Base-by-base conservation (phyloP, 2,113 vertebrate genomes). In the Rutilus rutilus region DNA sequence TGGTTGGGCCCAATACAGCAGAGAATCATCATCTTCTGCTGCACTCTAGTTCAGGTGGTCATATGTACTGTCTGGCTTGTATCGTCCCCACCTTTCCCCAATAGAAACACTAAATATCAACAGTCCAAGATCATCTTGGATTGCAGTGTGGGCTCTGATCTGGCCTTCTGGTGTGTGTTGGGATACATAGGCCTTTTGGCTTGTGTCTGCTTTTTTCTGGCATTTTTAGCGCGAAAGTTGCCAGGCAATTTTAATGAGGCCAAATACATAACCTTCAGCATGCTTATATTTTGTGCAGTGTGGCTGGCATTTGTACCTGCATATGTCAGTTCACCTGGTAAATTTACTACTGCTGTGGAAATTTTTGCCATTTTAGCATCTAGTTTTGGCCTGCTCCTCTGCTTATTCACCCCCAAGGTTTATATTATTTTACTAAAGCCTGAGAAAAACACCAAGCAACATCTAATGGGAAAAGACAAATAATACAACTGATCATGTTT, bases 181-280 rank as follows among this genome's bases (percentile, higher is more conserved):
- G 87, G 91, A 45, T 91, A 90, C 79, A 90, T 90, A 30, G 89
- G 91, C 0, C 57, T 91, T 14, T 65, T 90, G 57, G 88, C 90
- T 17, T 65, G 25, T 42, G 39, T 90, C 52, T 90, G 91, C 30
- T 91, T 91, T 83, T n/a, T 90, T 71, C 71, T 91, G 59, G 91
- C 91, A 23, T 90, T 91, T 60, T 27, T 90, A 25, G 89, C 90
- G 0, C 78, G 90, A 2, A 89, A 89, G 33, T 85, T 91, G 2
- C 90, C 90, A 12, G 90, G 87, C 7, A 90, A 89, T 64, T 91
- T 90, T 65, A 91, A 91, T 14, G 90, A 92, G 83, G 90, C 90
- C 0, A 91, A 89, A 27, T 91, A 82, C 57, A 91, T 91, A 71
- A 91, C 89, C n/a, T 91, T 92, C 75, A 92, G 91, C 76, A 90